Evolutionary conservation across 1,140 invertebrate species (phyloP).

Genomic region (Anoplophora glabripennis): DNA sequence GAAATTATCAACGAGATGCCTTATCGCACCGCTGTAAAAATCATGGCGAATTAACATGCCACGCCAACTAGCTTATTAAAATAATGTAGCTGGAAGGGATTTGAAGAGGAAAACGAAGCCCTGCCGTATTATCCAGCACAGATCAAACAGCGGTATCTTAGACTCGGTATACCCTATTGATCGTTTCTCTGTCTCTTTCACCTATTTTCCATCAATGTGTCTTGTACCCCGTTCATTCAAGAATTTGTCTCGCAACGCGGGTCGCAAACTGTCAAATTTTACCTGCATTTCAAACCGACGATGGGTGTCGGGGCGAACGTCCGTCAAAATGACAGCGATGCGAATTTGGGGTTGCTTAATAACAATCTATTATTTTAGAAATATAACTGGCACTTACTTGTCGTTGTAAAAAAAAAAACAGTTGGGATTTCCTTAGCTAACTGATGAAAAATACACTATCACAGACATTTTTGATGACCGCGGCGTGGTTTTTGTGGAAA

Average conservation of each 20-base stretch:
- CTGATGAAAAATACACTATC: constrained; percentile 27
- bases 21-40: constrained; percentile 10
- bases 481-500: constrained; percentile 22
- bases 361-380: too few species aligned
- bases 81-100: constrained; percentile 4
- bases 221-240: constrained; percentile 19
- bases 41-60: constrained; percentile 13
- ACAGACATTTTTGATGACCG: constrained; percentile 32
- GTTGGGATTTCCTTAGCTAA: constrained; percentile 16
- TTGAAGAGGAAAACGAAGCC: constrained; percentile 1
- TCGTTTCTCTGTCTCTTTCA: constrained; percentile 33
- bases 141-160: constrained; percentile 29
- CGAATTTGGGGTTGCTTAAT: too few species aligned
- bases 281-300: too few species aligned
- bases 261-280: constrained; percentile 14
- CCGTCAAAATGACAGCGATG: too few species aligned
- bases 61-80: constrained; percentile 5
- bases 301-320: too few species aligned
- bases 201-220: constrained; percentile 19
- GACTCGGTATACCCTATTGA: constrained; percentile 35
- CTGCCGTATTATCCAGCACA: constrained; percentile 2
- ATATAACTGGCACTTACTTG: neutral
- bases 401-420: constrained; percentile 13
- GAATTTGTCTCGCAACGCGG: constrained; percentile 15
- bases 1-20: constrained; percentile 15